A percentile compares a stretch with the other conserved stretches of the same genome.
phyloP scores from a whole-genome alignment of 2,797 vertebrate genomes.

The Danio tinwini region DNA sequence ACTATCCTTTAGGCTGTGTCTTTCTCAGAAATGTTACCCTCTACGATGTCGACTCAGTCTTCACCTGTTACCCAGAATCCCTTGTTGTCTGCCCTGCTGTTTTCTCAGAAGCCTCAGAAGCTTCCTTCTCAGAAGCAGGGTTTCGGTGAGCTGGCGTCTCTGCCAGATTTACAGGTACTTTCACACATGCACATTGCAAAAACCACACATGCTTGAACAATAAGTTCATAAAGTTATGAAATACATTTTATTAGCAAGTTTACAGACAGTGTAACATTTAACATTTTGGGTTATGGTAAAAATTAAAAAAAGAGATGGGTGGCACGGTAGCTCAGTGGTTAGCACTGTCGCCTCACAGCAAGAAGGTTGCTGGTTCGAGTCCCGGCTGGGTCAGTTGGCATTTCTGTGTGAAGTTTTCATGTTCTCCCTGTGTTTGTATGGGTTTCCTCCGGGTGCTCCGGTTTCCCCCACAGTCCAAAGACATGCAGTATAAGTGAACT shows the following conservation, averaged over 20 bases:
- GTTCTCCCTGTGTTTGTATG: too few relatives aligned
- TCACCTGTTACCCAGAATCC: slow-evolving; percentile 56
- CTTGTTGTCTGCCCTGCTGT: slow-evolving; percentile 43
- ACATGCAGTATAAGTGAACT: too few relatives aligned
- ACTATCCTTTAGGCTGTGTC: slow-evolving; percentile 25
- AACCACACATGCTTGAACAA: neutral
- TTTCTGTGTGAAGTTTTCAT: too few relatives aligned
- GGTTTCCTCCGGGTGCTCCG: too few relatives aligned
- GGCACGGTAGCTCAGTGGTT: too few relatives aligned
- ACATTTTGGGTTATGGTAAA: too few relatives aligned
- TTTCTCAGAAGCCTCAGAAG: slow-evolving; percentile 41
- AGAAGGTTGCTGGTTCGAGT: too few relatives aligned
- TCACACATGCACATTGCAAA: neutral
- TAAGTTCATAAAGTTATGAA: neutral
- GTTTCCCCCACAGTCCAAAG: too few relatives aligned
- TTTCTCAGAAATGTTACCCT: neutral
- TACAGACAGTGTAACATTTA: neutral
- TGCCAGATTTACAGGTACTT: slow-evolving; percentile 52
- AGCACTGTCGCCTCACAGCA: too few relatives aligned
- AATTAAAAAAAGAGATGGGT: too few relatives aligned
- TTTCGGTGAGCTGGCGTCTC: slow-evolving; percentile 28
- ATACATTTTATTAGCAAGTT: neutral
- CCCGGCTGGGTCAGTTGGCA: too few relatives aligned
- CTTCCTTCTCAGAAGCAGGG: slow-evolving; percentile 17
- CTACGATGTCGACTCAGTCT: slow-evolving; percentile 25